phyloP scores from a whole-genome alignment of 2,888 invertebrate species.

The Matsumyia berberina region DNA sequence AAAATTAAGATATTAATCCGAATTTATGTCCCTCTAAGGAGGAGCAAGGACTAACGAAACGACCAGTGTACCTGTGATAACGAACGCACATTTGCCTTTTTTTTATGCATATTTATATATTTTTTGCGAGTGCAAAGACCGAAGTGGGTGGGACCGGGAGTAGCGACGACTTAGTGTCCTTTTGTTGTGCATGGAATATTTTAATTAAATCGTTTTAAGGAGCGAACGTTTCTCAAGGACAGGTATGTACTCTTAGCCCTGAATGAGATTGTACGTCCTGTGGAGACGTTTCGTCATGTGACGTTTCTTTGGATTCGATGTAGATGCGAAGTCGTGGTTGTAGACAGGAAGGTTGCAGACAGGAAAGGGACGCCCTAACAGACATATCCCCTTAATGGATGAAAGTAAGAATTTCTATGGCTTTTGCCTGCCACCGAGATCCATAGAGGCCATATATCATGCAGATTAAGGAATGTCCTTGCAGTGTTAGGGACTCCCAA shows the following conservation, averaged over 20 bases:
- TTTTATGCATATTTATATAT: slow-evolving; percentile 20
- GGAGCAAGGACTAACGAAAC: slow-evolving; percentile 26
- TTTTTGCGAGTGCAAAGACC: slow-evolving; percentile 4
- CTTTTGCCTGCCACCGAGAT: too few species aligned
- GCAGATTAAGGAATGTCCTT: too few species aligned
- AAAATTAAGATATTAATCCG: slow-evolving; percentile 72
- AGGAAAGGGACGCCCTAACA: too few species aligned
- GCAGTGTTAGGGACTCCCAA: too few species aligned
- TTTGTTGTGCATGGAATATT: slow-evolving; percentile 40
- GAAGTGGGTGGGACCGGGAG: not conserved
- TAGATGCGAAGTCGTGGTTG: not conserved
- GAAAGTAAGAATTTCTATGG: too few species aligned
- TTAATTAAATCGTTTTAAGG: slow-evolving; percentile 46
- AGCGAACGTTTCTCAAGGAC: slow-evolving; percentile 3
- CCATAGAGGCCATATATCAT: too few species aligned
- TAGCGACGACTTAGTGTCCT: slow-evolving; percentile 14
- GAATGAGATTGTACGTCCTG: slow-evolving; percentile 7
- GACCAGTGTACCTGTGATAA: slow-evolving; percentile 56
- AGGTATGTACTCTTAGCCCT: not conserved
- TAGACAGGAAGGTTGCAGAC: too few species aligned
- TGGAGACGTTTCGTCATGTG: not conserved
- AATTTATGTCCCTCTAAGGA: slow-evolving; percentile 55
- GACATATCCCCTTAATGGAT: too few species aligned
- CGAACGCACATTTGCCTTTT: slow-evolving; percentile 42
- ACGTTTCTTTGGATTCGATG: not conserved